Conservation (phyloP, 2,797 vertebrate species). For the Hirundo rustica region DNA sequence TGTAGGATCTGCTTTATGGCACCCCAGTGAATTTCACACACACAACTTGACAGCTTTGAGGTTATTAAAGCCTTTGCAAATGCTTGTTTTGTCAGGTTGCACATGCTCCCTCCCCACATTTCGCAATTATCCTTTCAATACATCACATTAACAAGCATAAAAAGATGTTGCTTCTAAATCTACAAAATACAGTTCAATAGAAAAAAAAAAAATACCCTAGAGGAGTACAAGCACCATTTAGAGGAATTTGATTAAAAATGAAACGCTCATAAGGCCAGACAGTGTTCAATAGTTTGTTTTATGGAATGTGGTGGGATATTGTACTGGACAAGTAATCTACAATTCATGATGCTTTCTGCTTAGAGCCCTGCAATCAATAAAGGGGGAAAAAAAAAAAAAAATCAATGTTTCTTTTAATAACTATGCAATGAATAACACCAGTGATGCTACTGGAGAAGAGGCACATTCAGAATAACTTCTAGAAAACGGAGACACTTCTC, state of each 20-base stretch:
- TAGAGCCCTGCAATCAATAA: slow-evolving; percentile 36
- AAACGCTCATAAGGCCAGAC: slow-evolving; percentile 28
- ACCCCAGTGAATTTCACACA: neutral
- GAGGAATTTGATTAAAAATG: slow-evolving; percentile 60
- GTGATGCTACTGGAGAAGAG: neutral
- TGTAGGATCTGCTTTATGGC: neutral
- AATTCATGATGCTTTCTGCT: slow-evolving; percentile 23
- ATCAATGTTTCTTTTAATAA: slow-evolving; percentile 66
- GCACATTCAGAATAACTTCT: neutral
- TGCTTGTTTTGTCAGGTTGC: neutral
- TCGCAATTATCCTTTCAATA: slow-evolving; percentile 38
- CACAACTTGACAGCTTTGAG: neutral
- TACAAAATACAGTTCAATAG: slow-evolving; percentile 6
- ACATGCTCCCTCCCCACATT: neutral
- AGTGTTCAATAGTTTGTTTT: slow-evolving; percentile 32
- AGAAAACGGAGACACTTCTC: neutral
- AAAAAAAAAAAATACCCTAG: neutral
- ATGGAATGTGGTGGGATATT: neutral
- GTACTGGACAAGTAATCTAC: slow-evolving; percentile 21
- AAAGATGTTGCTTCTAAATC: slow-evolving; percentile 8
- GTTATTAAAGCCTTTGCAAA: slow-evolving; percentile 32
- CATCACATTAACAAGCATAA: slow-evolving; percentile 38
- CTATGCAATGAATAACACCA: slow-evolving; percentile 32
- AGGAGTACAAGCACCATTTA: slow-evolving; percentile 28
- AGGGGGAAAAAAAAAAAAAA: slow-evolving; percentile 1